Evolutionary conservation across 2,888 invertebrate species (phyloP), one percentile per base, ranked within the genome.

Genomic region (Phasia obesa): DNA sequence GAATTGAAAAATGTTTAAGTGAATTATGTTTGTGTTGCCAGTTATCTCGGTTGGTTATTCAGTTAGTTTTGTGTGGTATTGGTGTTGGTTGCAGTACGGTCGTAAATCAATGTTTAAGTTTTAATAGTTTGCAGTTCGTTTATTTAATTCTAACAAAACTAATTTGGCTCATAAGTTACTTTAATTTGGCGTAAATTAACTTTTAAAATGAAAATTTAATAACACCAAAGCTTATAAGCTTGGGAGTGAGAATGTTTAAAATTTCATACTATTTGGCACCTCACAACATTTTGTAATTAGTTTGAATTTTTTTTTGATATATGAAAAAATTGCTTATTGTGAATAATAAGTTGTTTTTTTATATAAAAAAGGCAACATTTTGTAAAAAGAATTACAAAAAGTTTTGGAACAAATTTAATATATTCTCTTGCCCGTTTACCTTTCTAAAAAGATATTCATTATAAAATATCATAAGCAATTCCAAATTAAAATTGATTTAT

Each of bases 41-140:
- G 44, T 42, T 9, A 35, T 27, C n/a, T 73, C 25, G 25, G 2
- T 21, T 42, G 60, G 5, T 19, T 25, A 31, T 19, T 55, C 44
- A 15, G 53, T 69, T 23, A 2, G 31, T 0, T 59, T 59, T 21
- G 5, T 21, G 11, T 35, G 35, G 35, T 11, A 11, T 35, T 9
- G 11, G 35, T 11, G 35, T 9, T 44, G 27, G 25, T 25, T 62
- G 25, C 25, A 4, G 27, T 35, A 23, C 35, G 19, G 47, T 27
- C 38, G 21, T 59, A 38, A 75, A 75, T 75, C 55, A 47, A 35
- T 7, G 59, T 51, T 19, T 27, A 31, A 74, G 7, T 62, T 47
- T n/a, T 19, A 27, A 19, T 6, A 19, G 17, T 23, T 13, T 55
- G 23, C 9, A 11, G 2, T 55, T 47, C 44, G n/a, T 23, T 51